Conservation (phyloP, 2,888 invertebrate genomes). For the Cerceris ruficornis region DNA sequence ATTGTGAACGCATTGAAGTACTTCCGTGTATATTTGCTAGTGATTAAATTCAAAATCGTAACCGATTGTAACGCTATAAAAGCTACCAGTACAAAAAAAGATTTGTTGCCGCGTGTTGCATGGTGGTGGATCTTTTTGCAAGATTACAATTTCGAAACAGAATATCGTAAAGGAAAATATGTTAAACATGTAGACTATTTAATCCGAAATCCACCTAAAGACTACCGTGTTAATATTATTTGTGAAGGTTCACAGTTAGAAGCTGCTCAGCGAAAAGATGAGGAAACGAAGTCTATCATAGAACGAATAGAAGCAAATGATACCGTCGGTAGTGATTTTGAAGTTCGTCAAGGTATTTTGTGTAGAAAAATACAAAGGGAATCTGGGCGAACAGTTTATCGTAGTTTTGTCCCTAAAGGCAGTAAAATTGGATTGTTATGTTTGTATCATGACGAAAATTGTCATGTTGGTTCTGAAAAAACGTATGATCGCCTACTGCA, state of each 20-base stretch:
- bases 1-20: constrained; percentile 38
- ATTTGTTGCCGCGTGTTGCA: constrained; percentile 5
- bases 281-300: constrained; percentile 7
- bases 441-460: constrained; percentile 15
- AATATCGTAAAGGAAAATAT: constrained; percentile 55
- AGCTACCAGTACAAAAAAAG: not conserved
- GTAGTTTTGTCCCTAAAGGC: not conserved
- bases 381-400: not conserved
- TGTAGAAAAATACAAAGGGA: constrained; percentile 6
- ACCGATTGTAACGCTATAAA: constrained; percentile 16
- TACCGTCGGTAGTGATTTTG: not conserved
- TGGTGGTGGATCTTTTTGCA: constrained; percentile 18
- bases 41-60: constrained; percentile 46
- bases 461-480: constrained; percentile 11
- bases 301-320: not conserved
- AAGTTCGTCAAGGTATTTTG: not conserved
- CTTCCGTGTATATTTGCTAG: constrained; percentile 7
- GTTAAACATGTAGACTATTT: constrained; percentile 57
- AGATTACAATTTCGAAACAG: constrained; percentile 64
- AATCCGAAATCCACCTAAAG: constrained; percentile 8
- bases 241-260: constrained; percentile 43
- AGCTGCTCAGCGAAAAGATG: constrained; percentile 32
- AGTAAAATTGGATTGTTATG: constrained; percentile 4
- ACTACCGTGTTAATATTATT: not conserved
- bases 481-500: not conserved